These are phyloP conservation scores for Acrossocheilus fasciatus DNA, from an alignment of 2,797 vertebrate species.

Conservation along the genomic window DNA sequence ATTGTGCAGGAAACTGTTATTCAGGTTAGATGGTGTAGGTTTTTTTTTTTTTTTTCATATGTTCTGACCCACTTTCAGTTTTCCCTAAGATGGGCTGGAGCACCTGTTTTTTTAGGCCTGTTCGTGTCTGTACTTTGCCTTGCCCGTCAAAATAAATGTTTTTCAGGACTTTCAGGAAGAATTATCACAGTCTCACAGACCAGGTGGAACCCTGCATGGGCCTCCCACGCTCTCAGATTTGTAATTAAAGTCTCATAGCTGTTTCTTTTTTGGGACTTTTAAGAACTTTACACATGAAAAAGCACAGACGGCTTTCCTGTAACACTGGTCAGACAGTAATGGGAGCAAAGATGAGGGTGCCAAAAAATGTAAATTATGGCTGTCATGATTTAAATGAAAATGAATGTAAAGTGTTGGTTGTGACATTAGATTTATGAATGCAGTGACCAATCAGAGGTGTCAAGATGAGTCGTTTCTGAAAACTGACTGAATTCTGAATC, in stretches of 20 bases:
- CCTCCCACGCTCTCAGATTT: background rate
- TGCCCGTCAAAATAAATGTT: slow-evolving; percentile 1
- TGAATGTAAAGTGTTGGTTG: background rate
- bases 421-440: background rate
- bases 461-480: background rate
- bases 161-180: too few relatives aligned
- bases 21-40: background rate
- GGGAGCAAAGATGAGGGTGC: background rate
- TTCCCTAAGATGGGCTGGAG: background rate
- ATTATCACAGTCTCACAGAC: slow-evolving; percentile 3
- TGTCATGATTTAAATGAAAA: background rate
- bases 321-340: background rate
- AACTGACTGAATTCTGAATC: background rate
- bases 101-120: background rate
- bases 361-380: background rate
- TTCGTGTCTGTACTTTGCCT: background rate
- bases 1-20: background rate
- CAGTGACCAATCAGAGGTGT: background rate
- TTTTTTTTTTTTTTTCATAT: background rate
- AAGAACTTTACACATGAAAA: background rate
- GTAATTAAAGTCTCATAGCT: slow-evolving; percentile 1
- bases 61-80: slow-evolving; percentile 49
- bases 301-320: background rate
- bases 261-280: slow-evolving; percentile 21
- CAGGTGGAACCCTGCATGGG: slow-evolving; percentile 16